Evolutionary conservation across 2,888 invertebrate genomes (phyloP), one percentile per base, ranked within the genome.

Genomic region (Melinaea marsaeus): DNA sequence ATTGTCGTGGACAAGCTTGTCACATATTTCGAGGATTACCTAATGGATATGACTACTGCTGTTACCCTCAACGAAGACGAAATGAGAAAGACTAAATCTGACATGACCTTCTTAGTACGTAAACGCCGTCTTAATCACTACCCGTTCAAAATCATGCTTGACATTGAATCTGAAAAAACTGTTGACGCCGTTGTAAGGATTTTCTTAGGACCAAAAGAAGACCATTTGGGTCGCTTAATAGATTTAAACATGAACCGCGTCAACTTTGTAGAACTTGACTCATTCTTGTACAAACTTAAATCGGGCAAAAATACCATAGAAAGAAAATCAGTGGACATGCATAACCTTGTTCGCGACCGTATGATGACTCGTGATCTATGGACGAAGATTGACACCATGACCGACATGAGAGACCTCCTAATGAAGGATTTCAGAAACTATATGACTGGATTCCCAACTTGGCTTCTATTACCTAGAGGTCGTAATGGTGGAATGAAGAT

Each of bases 391-490:
- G 91, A 93, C 71, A 77, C 88, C 9, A 92, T 93, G 58, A 80
- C 78, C 9, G 86, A 83, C 69, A 75, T 85, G 60, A 80, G 75
- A 32, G 86, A 86, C 58, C 57, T 86, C 13, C 69, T 83, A 4
- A 35, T 75, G 0, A 87, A 84, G 69, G 86, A 87, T 60, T 70
- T 88, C 46, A 88, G 75, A 55, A 88, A 88, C 74, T 82, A 88
- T 68, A 87, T 93, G 74, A 94, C 92, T 65, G 93, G 94, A 59
- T 94, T 94, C 91, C 95, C 95, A 2, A 90, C 92, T 33, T 93
- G 95, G 70, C 87, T 95, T 57, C 78, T 95, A 48, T 85, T 96
- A 62, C 96, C 96, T 42, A 94, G 89, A 75, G 96, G 96, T 76
- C 92, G 82, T 69, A 83, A 85, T 61, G 92, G 92, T 64, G 96